phyloP scores from a whole-genome alignment of 2,113 vertebrate genomes.

The Centropus unirufus region DNA sequence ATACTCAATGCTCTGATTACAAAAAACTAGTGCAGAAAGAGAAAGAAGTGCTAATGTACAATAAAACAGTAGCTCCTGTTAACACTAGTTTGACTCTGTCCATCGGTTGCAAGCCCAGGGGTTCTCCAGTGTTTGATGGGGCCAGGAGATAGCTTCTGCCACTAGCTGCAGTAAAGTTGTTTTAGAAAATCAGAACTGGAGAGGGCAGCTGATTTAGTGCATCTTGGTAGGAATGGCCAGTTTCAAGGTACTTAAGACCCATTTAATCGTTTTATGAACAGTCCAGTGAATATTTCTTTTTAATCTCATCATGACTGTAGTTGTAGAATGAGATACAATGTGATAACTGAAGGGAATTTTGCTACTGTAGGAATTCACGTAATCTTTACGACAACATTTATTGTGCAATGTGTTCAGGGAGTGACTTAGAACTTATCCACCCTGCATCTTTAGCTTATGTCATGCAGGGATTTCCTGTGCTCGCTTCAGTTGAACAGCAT shows the following conservation, averaged over 20 bases:
- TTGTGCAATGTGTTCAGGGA: background rate
- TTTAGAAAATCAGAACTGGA: background rate
- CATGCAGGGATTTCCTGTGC: background rate
- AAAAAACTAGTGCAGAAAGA: background rate
- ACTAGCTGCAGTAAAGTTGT: background rate
- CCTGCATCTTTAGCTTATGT: background rate
- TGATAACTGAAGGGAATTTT: background rate
- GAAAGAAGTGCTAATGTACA: background rate
- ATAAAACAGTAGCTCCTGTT: background rate
- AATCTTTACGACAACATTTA: background rate
- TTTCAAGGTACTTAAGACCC: background rate
- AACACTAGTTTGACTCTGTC: background rate
- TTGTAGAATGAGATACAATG: background rate
- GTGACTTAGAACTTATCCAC: background rate
- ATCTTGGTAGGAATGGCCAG: background rate
- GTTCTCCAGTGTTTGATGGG: background rate
- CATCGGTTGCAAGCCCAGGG: background rate
- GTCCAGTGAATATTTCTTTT: background rate
- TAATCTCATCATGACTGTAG: background rate
- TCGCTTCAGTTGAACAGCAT: background rate
- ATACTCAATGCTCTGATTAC: background rate
- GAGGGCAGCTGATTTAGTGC: background rate
- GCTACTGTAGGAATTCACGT: background rate
- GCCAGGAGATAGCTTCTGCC: background rate
- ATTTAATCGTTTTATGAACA: background rate